These are phyloP conservation scores for Melieria omissa DNA, from an alignment of 2,888 invertebrate genomes.

Conservation along the genomic window DNA sequence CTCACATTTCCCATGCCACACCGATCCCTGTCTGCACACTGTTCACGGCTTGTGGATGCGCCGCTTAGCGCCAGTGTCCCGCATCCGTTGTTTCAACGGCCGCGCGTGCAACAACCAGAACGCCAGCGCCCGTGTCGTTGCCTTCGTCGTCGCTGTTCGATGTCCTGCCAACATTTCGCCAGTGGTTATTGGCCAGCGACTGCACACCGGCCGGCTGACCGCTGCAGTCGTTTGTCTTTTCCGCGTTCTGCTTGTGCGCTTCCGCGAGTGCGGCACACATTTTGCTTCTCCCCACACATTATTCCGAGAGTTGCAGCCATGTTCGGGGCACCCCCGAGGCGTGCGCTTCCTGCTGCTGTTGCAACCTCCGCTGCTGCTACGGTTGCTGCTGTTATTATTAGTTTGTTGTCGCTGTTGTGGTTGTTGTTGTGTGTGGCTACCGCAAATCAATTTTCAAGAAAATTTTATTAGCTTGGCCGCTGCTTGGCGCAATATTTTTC, in stretches of 20 bases:
- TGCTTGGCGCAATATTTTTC: too few relatives aligned
- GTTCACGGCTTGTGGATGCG: neutral
- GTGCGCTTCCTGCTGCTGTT: slow-evolving; percentile 20
- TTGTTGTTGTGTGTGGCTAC: slow-evolving; percentile 47
- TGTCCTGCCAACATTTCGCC: neutral
- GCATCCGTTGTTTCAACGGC: too few relatives aligned
- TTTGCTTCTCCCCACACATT: neutral
- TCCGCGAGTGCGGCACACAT: neutral
- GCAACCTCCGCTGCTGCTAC: neutral
- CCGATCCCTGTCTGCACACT: neutral
- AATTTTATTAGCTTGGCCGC: slow-evolving; percentile 45
- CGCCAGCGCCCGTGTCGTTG: too few relatives aligned
- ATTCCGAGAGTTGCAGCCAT: slow-evolving; percentile 15
- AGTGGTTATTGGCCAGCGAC: neutral
- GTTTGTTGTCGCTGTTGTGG: slow-evolving; percentile 13
- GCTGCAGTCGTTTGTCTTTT: too few relatives aligned
- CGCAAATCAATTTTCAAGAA: slow-evolving; percentile 55
- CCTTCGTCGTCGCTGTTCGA: too few relatives aligned
- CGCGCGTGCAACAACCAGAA: too few relatives aligned
- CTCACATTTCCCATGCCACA: neutral
- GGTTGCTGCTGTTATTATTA: neutral
- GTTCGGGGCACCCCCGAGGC: slow-evolving; percentile 22
- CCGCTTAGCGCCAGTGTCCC: slow-evolving; percentile 5
- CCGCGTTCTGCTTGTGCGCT: too few relatives aligned
- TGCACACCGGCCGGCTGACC: slow-evolving; percentile 46